Conservation (phyloP, 2,113 vertebrate genomes). For the Antechinus stuartii region DNA sequence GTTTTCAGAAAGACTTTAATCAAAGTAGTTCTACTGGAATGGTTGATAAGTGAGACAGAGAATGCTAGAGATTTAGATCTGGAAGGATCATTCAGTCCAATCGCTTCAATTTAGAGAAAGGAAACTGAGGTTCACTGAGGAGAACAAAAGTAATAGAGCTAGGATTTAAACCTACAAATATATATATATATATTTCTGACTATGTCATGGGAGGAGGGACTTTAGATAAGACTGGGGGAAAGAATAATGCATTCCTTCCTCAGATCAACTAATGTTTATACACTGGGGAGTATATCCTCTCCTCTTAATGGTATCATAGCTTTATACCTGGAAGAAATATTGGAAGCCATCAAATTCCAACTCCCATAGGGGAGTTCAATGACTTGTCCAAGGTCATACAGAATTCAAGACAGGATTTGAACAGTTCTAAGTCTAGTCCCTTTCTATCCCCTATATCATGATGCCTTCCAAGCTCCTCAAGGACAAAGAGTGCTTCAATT, state of each 20-base stretch:
- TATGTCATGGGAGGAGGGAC: not conserved
- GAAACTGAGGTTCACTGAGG: not conserved
- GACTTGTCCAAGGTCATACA: not conserved
- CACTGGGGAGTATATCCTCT: not conserved
- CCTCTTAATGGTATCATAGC: not conserved
- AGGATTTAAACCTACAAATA: not conserved
- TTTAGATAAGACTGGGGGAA: not conserved
- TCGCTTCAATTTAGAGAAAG: too few relatives aligned
- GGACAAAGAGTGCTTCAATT: not conserved
- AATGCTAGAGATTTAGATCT: not conserved
- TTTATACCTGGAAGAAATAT: not conserved
- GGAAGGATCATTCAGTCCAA: too few relatives aligned
- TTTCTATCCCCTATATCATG: not conserved
- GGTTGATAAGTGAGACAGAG: not conserved
- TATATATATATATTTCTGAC: not conserved
- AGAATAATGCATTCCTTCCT: not conserved
- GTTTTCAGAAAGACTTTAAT: not conserved
- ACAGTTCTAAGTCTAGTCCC: not conserved
- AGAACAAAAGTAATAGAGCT: not conserved
- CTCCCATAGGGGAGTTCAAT: not conserved
- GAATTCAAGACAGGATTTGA: not conserved
- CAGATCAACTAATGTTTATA: not conserved
- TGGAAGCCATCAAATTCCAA: not conserved
- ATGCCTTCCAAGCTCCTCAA: not conserved
- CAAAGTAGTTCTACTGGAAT: not conserved